Evolutionary conservation across 2,113 vertebrate genomes (phyloP), one percentile per base, ranked within the genome.

Genomic region (Arenaria interpres): DNA sequence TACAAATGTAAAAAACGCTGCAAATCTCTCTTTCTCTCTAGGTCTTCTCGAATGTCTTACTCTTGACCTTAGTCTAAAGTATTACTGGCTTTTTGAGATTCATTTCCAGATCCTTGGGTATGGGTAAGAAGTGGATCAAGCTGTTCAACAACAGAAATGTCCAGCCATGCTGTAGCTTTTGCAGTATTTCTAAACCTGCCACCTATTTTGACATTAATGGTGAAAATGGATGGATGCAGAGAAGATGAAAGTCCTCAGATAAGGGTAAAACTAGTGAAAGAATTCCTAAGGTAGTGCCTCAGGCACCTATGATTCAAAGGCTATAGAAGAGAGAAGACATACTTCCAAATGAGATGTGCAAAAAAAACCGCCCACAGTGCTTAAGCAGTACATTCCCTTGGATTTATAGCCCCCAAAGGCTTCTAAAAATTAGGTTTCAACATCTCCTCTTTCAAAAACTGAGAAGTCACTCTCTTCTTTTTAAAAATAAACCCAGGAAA

Each of bases 321-420:
- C 57, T 50, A 41, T 10, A 60, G 10, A 60, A 27, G 39, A 88
- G 33, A 81, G 50, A 77, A 53, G 27, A 62, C 14, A 80, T 62
- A 56, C 37, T 90, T 71, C 64, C 46, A 25, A 60, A 46, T 2
- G 17, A 60, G 35, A 51, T 2, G 11, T n/a, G 22, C 37, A 73
- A 60, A 39, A 50, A 59, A 59, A 82, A 35, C 59, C 93, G 68
- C 32, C 53, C 59, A 45, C 16, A 53, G 50, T 12, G 32, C 76
- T 73, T 51, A 45, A 3, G 4, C 50, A 77, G 37, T 10, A 67
- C 0, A 0, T n/a, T 75, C 17, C 45, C 27, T 74, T 37, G 27
- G 74, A 92, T 66, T 88, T 85, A 57, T 4, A 81, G 39, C 23
- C 20, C 17, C 33, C 18, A 33, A 80, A 85, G 5, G 22, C 43